phyloP scores from a whole-genome alignment of 2,888 invertebrate species.

The Luffia ferchaultella region DNA sequence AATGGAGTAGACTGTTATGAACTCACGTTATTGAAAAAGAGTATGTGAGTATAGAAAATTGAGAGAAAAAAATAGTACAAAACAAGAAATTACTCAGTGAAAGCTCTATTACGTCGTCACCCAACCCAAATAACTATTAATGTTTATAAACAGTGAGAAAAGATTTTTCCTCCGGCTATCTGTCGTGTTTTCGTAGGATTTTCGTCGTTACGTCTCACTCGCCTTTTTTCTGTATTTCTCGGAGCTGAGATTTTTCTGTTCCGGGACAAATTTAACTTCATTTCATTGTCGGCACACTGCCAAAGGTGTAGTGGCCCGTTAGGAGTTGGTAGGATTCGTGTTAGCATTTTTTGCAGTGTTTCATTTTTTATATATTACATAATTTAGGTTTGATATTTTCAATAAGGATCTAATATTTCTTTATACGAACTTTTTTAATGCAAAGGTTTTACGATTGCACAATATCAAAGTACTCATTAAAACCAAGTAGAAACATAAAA shows the following conservation, averaged over 20 bases:
- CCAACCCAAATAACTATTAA: neutral
- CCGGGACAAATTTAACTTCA: conserved; percentile 35
- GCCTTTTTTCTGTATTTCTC: conserved; percentile 16
- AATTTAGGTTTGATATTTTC: too few relatives aligned
- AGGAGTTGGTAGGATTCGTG: neutral
- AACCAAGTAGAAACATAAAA: neutral
- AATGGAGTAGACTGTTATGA: too few relatives aligned
- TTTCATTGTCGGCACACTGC: conserved; percentile 40
- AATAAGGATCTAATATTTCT: neutral
- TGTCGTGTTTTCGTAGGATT: conserved; percentile 23
- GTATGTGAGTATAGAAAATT: too few relatives aligned
- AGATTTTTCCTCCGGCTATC: neutral
- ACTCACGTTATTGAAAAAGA: too few relatives aligned
- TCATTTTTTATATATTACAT: too few relatives aligned
- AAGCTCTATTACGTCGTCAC: neutral
- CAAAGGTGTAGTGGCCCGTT: conserved; percentile 25
- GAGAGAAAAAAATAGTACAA: neutral
- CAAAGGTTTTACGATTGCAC: too few relatives aligned
- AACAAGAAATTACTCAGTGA: neutral
- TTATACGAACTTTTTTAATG: too few relatives aligned
- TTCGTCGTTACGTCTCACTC: conserved; percentile 30
- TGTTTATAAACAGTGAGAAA: neutral
- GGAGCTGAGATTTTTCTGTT: conserved; percentile 5
- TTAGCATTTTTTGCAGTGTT: neutral
- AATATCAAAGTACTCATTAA: neutral